phyloP scores from a whole-genome alignment of 2,113 vertebrate species.

The Perca fluviatilis region DNA sequence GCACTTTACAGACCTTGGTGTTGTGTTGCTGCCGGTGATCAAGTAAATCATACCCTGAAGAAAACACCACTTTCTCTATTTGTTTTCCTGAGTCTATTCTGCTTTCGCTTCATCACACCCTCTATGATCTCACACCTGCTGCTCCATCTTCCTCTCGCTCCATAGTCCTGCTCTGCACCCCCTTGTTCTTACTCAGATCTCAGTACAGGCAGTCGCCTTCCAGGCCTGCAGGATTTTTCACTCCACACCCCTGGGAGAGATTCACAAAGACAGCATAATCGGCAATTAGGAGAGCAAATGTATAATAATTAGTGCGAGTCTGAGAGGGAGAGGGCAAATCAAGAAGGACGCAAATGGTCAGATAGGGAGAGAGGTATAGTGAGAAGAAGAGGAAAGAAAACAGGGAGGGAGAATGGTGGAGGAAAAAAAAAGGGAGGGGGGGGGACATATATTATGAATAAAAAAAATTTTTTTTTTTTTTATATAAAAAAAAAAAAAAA shows the following conservation, averaged over 20 bases:
- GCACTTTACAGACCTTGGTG: conserved; percentile 7
- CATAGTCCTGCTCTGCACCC: background rate
- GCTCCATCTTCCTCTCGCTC: background rate
- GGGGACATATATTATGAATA: no score
- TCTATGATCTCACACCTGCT: background rate
- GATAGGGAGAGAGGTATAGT: background rate
- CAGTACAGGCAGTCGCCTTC: background rate
- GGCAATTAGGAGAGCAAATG: conserved; percentile 47
- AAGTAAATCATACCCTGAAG: conserved; percentile 10
- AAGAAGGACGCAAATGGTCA: background rate
- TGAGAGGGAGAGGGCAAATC: conserved; percentile 13
- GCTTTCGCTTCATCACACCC: conserved; percentile 9
- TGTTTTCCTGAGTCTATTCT: background rate
- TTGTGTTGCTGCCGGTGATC: background rate
- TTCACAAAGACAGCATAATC: conserved; percentile 32
- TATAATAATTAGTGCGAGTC: conserved; percentile 21
- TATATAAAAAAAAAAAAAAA: no score
- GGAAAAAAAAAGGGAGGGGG: no score
- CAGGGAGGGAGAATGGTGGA: background rate
- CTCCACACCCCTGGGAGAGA: background rate
- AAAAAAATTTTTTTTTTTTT: no score
- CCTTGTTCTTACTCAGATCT: background rate
- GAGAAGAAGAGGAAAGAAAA: background rate
- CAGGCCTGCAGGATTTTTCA: conserved; percentile 6
- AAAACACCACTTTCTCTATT: conserved; percentile 9